A percentile compares a stretch with the other conserved stretches of the same genome.
Conservation (phyloP, 2,113 vertebrate species). For the Rhinoptilus africanus region DNA sequence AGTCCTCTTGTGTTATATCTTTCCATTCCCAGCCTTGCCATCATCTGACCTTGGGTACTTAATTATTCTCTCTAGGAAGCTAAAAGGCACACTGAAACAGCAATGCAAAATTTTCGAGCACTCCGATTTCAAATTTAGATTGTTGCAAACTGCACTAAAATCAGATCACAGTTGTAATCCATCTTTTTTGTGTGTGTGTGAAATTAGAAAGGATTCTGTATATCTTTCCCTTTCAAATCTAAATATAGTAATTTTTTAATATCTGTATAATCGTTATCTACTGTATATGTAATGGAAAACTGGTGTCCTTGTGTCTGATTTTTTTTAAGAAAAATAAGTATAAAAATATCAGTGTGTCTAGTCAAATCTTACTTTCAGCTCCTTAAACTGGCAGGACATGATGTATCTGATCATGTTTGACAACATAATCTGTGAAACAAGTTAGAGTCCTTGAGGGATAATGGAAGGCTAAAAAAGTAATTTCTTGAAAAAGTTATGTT, state of each 20-base stretch:
- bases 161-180: background rate
- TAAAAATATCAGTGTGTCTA: constrained; percentile 18
- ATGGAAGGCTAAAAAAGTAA: background rate
- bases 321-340: background rate
- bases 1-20: constrained; percentile 18
- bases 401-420: background rate
- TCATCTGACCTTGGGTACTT: background rate
- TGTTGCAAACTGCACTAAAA: constrained; percentile 1
- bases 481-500: background rate
- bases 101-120: background rate
- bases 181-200: background rate
- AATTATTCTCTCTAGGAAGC: constrained; percentile 29
- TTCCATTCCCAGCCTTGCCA: constrained; percentile 10
- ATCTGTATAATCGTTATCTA: constrained; percentile 19
- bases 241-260: background rate
- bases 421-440: constrained; percentile 11
- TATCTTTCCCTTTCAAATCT: background rate
- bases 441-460: constrained; percentile 1
- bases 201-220: background rate
- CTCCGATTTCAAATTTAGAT: constrained; percentile 42
- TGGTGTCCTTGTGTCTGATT: background rate
- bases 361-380: constrained; percentile 32
- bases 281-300: constrained; percentile 27
- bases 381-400: background rate
- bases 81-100: background rate